Evolutionary conservation across 2,113 vertebrate genomes (phyloP).

Genomic region (Pica pica): DNA sequence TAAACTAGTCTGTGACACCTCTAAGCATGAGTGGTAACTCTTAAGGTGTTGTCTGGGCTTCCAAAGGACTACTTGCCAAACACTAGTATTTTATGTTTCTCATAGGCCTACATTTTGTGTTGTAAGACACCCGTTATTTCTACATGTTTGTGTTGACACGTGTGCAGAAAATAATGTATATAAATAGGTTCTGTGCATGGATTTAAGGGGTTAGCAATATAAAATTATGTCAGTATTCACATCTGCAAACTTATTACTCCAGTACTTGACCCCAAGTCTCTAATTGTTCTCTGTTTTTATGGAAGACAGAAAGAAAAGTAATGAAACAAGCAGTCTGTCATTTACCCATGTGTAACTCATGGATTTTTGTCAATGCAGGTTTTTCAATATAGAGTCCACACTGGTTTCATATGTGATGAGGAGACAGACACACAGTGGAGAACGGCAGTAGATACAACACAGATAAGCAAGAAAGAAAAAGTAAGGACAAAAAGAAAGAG

Average conservation of each 20-base stretch:
- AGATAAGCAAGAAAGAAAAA: constrained; percentile 6
- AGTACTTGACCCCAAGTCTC: not conserved
- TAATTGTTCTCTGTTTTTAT: not conserved
- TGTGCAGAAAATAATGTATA: not conserved
- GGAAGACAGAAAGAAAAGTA: not conserved
- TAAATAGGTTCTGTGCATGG: not conserved
- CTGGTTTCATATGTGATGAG: not conserved
- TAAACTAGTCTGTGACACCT: not conserved
- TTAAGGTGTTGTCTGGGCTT: not conserved
- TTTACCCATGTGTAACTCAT: not conserved
- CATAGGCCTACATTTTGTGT: not conserved
- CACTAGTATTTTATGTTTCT: not conserved
- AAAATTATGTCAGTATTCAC: not conserved
- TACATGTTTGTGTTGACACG: not conserved
- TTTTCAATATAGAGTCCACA: not conserved
- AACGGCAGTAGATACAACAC: not conserved
- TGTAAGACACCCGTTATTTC: not conserved
- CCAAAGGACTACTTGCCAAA: not conserved
- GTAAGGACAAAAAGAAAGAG: not conserved
- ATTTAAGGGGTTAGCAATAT: not conserved
- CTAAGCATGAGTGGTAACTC: not conserved
- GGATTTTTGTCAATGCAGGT: constrained; percentile 31
- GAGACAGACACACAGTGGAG: not conserved
- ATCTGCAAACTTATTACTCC: not conserved
- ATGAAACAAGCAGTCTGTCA: not conserved